A percentile compares a stretch with the other conserved stretches of the same genome.
Evolutionary conservation across 2,113 vertebrate species (phyloP).

Genomic region (Tachysurus vachellii): DNA sequence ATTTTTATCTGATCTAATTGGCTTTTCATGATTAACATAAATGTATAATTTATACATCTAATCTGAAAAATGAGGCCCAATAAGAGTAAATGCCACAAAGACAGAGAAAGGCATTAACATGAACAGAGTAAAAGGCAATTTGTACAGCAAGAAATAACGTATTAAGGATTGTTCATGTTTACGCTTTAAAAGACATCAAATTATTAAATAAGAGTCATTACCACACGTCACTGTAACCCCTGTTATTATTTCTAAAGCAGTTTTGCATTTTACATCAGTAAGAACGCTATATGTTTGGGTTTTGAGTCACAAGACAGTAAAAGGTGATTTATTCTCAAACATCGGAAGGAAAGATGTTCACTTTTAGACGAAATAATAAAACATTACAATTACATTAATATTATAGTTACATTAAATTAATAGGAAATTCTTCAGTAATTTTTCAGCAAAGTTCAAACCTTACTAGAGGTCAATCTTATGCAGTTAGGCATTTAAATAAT

Average conservation of each 20-base stretch:
- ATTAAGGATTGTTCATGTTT: neutral
- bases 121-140: constrained; percentile 13
- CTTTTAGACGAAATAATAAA: neutral
- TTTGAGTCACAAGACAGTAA: neutral
- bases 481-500: neutral
- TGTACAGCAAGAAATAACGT: constrained; percentile 30
- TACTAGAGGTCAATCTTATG: neutral
- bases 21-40: neutral
- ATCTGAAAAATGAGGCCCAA: neutral
- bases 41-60: too few species aligned
- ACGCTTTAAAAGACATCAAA: constrained; percentile 1
- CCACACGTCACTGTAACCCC: neutral
- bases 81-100: neutral
- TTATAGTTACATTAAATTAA: neutral
- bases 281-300: neutral
- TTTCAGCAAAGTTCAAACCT: neutral
- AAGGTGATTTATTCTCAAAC: neutral
- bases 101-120: constrained; percentile 20
- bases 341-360: neutral
- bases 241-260: neutral
- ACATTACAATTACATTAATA: neutral
- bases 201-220: constrained; percentile 15
- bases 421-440: neutral
- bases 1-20: neutral
- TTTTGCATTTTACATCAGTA: neutral